phyloP scores from a whole-genome alignment of 2,888 invertebrate genomes.

The Molanna angustata region DNA sequence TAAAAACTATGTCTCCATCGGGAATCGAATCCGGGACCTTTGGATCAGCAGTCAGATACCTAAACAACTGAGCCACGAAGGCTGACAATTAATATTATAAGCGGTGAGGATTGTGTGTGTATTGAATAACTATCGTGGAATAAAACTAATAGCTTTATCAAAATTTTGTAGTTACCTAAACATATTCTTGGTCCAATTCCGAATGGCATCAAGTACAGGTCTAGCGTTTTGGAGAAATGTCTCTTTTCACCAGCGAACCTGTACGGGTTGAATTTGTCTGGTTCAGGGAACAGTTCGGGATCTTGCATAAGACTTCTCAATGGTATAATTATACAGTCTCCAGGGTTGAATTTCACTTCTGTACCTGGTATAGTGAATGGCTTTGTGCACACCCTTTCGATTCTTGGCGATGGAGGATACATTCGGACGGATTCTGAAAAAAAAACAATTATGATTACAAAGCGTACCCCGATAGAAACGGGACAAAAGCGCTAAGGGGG shows the following conservation, averaged over 20 bases:
- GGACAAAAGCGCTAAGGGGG: too few species aligned
- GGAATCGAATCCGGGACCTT: too few species aligned
- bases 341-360: slow-evolving; percentile 46
- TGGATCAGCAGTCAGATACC: too few species aligned
- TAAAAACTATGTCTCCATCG: too few species aligned
- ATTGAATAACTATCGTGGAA: too few species aligned
- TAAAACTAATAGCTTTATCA: too few species aligned
- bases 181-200: slow-evolving; percentile 55
- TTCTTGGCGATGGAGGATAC: slow-evolving; percentile 54
- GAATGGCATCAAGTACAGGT: slow-evolving; percentile 54
- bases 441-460: too few species aligned
- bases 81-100: too few species aligned
- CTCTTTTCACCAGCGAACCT: slow-evolving; percentile 57
- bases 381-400: slow-evolving; percentile 55
- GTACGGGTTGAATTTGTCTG: slow-evolving; percentile 52
- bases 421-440: slow-evolving; percentile 59
- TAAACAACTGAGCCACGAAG: too few species aligned
- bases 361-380: slow-evolving; percentile 53
- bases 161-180: too few species aligned
- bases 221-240: slow-evolving; percentile 46
- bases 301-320: slow-evolving; percentile 55
- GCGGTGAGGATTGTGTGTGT: too few species aligned
- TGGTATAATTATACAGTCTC: slow-evolving; percentile 48
- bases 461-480: too few species aligned
- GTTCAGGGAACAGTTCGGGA: slow-evolving; percentile 54